phyloP scores from a whole-genome alignment of 2,113 vertebrate genomes.

The Spilogale gracilis region DNA sequence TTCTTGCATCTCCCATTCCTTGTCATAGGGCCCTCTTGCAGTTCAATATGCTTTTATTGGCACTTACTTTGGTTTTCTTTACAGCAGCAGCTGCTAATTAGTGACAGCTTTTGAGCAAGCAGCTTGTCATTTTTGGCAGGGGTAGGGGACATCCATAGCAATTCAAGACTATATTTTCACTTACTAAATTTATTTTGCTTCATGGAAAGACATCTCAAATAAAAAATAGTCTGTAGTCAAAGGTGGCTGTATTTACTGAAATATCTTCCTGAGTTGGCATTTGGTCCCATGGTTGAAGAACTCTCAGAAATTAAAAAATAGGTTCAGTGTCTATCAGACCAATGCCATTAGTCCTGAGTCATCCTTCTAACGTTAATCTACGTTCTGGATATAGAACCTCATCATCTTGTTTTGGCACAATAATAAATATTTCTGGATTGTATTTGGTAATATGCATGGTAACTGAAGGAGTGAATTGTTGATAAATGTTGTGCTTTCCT shows the following conservation, averaged over 20 bases:
- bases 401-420: conserved; percentile 50
- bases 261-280: conserved; percentile 1
- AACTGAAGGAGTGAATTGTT: neutral
- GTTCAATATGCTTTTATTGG: conserved; percentile 70
- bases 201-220: conserved; percentile 56
- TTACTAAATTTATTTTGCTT: conserved; percentile 57
- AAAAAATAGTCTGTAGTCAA: conserved; percentile 61
- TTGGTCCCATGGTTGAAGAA: neutral
- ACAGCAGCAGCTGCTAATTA: conserved; percentile 76
- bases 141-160: conserved; percentile 44
- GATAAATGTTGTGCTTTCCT: neutral
- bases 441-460: neutral
- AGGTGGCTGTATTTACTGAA: conserved; percentile 33
- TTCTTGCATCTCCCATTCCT: neutral
- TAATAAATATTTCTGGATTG: conserved; percentile 32
- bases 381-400: neutral
- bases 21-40: conserved; percentile 49
- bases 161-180: conserved; percentile 39
- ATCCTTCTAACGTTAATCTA: neutral
- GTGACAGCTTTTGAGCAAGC: conserved; percentile 77
- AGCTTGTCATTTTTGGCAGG: conserved; percentile 78
- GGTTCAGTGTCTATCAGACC: neutral
- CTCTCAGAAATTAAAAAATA: neutral
- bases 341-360: neutral
- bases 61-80: conserved; percentile 61